Base-by-base conservation (phyloP, 2,888 invertebrate genomes). In the Cantharis lateralis region DNA sequence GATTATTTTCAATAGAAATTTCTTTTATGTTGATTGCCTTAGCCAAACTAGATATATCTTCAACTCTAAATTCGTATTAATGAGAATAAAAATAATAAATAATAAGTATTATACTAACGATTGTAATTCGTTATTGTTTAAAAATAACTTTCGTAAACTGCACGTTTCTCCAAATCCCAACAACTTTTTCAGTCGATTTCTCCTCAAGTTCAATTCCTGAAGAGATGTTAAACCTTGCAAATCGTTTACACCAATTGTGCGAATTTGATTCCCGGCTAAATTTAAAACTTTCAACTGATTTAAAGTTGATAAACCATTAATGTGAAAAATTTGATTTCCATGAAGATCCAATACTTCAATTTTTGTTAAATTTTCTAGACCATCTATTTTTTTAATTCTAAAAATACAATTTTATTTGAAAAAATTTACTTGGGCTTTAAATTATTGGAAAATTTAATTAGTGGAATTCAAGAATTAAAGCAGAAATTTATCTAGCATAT, bases 331-430 rank as follows among this genome's bases (percentile, higher is more conserved):
- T 89, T 96, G 94, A 89, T 98, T 98, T 28, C 97, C 97, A 88
- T 98, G 98, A 80, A 98, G 90, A 89, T 98, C 98, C 79, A 98
- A 89, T 10, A 98, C 97, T 89, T 98, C 96, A 79, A 98, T 88
- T 83, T 96, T 95, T 28, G 91, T 86, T 71, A 96, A 88, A 78
- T 90, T 91, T 78, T 93, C 91, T 75, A 96, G 88, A 1, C 95
- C 94, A 87, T 96, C 95, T 79, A 96, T 94, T 85, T 92, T 91
- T 84, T 92, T 93, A 77, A 96, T 93, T 87, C 95, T 95, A 24
- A 24, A 32, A 66, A 66, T 24, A 24, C 20, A 66, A 66, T 13
- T 10, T 63, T 20, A 20, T n/a, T n/a, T 66, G 3, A 20, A 20
- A 20, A 20, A 20, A 20, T 20, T 20, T 20, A n/a, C n/a, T n/a